Conservation (phyloP, 2,113 vertebrate species). For the Eptatretus burgeri region DNA sequence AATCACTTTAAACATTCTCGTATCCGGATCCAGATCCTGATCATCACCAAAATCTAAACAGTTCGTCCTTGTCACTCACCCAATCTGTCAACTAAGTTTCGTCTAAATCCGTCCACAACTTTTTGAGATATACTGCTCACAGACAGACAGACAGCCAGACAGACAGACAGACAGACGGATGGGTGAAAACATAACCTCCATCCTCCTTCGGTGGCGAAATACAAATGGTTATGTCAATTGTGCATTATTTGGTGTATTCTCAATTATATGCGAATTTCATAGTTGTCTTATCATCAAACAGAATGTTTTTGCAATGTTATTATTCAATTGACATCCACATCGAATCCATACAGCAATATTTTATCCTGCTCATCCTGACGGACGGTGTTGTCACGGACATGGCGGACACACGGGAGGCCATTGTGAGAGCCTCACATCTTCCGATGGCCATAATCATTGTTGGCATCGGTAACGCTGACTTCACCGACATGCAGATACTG, state of each 20-base stretch:
- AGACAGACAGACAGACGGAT: no score
- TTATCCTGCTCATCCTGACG: slow-evolving; percentile 69
- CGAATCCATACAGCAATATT: slow-evolving; percentile 32
- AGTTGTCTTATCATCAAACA: not conserved
- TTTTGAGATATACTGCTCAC: no score
- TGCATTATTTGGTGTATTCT: not conserved
- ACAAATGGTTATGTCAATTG: not conserved
- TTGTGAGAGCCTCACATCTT: slow-evolving; percentile 55
- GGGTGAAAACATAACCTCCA: not conserved
- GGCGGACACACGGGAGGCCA: slow-evolving; percentile 66
- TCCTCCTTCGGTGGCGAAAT: not conserved
- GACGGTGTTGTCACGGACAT: slow-evolving; percentile 76
- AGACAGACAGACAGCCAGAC: no score
- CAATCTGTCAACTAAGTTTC: no score
- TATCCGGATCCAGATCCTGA: no score
- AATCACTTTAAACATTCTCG: no score
- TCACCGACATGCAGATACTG: slow-evolving; percentile 81
- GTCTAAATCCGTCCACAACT: no score
- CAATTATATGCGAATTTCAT: not conserved
- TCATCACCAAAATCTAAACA: no score
- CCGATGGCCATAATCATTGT: slow-evolving; percentile 83
- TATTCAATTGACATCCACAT: not conserved
- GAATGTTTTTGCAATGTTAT: not conserved
- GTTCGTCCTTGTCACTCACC: no score
- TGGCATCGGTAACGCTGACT: slow-evolving; percentile 67